Evolutionary conservation across 2,888 invertebrate genomes (phyloP).

Genomic region (Dione vanillae): DNA sequence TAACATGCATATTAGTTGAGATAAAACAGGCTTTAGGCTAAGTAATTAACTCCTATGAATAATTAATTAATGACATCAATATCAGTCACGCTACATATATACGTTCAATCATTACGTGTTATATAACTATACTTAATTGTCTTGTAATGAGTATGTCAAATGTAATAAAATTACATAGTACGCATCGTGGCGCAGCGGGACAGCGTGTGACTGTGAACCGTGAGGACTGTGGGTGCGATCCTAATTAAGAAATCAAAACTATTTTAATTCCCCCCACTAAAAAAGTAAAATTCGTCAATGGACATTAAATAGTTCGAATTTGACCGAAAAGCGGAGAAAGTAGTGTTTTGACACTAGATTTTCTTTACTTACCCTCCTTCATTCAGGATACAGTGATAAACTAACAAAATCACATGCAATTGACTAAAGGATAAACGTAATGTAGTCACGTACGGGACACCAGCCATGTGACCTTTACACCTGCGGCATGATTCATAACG

Average conservation of each 20-base stretch:
- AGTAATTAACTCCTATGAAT: neutral
- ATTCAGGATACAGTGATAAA: too few relatives aligned
- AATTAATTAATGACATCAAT: slow-evolving; percentile 10
- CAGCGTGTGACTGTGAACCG: too few relatives aligned
- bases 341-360: too few relatives aligned
- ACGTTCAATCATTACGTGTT: neutral
- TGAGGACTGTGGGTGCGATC: too few relatives aligned
- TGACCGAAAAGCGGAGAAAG: too few relatives aligned
- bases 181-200: too few relatives aligned
- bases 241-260: too few relatives aligned
- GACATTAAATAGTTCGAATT: too few relatives aligned
- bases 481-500: slow-evolving; percentile 44
- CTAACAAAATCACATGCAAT: neutral
- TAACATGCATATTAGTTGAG: too few relatives aligned
- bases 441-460: slow-evolving; percentile 25
- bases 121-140: neutral
- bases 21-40: slow-evolving; percentile 8
- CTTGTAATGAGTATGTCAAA: neutral
- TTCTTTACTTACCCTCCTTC: too few relatives aligned
- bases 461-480: slow-evolving; percentile 41
- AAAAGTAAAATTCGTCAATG: too few relatives aligned
- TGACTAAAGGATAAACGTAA: slow-evolving; percentile 18
- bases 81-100: slow-evolving; percentile 9
- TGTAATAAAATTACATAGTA: neutral
- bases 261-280: too few relatives aligned